Base-by-base conservation (phyloP, 1,140 invertebrate genomes). In the Hesperophylax magnus region DNA sequence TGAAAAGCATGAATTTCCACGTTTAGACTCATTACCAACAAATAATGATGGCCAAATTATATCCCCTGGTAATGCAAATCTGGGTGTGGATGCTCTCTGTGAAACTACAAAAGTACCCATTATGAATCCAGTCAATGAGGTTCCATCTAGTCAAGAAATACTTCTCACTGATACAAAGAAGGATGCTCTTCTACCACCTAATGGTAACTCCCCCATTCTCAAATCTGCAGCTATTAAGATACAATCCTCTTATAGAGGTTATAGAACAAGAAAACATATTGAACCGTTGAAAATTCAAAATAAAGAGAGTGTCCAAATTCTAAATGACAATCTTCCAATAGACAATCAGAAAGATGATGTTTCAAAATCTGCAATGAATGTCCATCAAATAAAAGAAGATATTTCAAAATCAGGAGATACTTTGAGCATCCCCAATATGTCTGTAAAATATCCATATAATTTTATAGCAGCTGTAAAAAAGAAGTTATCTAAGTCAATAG, bases 381-480 rank as follows among this genome's bases (percentile, higher is more conserved):
- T 58, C 7, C n/a, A 65, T 15, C 17, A 65, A 34, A 65, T 65
- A 1, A 65, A 65, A 31, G 63, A 65, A 27, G 17, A 65, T n/a
- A 17, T 65, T 15, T 34, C 63, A 31, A 65, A 65, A 7, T 65
- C 63, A 65, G 63, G 27, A 2, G 27, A 14, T 65, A 65, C 22
- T 65, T 65, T 34, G 14, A 17, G 4, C 11, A 11, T 24, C 39
- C 39, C n/a, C 5, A 34, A 63, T 24, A 22, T 74, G 58, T 75
- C 58, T 52, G 18, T 80, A 24, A 39, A 74, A 22, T 80, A 74
- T 24, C 78, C 78, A 31, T 80, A 74, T 53, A 80, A 80, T 75
- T 80, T 80, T 52, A 80, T 80, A 61, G 34, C 54, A 74, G 69
- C 78, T 61, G 78, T 80, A 27, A 74, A 80, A 63, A 80, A 74